Conservation (phyloP, 1,140 invertebrate genomes). For the Drosophila athabasca region DNA sequence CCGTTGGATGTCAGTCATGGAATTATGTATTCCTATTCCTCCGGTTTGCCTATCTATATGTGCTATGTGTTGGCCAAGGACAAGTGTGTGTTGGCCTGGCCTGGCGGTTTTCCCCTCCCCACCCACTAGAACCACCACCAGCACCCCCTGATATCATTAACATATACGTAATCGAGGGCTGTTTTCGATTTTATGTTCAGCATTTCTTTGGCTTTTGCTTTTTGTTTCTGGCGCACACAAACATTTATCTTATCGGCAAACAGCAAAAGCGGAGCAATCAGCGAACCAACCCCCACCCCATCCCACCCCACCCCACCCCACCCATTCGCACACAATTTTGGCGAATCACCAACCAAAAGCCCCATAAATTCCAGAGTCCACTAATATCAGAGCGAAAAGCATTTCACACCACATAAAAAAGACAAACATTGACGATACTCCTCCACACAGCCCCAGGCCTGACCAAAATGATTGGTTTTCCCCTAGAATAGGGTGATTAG, state of each 20-base stretch:
- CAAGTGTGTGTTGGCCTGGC: not conserved
- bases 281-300: constrained; percentile 27
- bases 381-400: constrained; percentile 12
- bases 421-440: not conserved
- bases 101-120: constrained; percentile 3
- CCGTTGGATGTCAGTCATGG: constrained; percentile 61
- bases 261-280: constrained; percentile 53
- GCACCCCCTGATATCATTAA: constrained; percentile 49
- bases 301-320: not conserved
- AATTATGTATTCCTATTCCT: constrained; percentile 8
- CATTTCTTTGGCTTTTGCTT: constrained; percentile 35
- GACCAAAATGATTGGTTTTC: constrained; percentile 26
- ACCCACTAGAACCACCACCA: not conserved
- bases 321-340: no score
- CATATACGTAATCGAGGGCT: constrained; percentile 69
- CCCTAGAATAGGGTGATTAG: not conserved
- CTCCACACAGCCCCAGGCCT: no score
- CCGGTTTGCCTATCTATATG: constrained; percentile 26
- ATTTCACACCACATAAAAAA: constrained; percentile 7
- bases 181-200: constrained; percentile 68
- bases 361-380: constrained; percentile 52
- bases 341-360: constrained; percentile 5
- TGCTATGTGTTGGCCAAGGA: constrained; percentile 26
- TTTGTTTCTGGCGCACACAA: constrained; percentile 51
- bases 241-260: constrained; percentile 73